A percentile compares a stretch with the other conserved stretches of the same genome.
Evolutionary conservation across 2,113 vertebrate species (phyloP).

Genomic region (Pedionomus torquatus): DNA sequence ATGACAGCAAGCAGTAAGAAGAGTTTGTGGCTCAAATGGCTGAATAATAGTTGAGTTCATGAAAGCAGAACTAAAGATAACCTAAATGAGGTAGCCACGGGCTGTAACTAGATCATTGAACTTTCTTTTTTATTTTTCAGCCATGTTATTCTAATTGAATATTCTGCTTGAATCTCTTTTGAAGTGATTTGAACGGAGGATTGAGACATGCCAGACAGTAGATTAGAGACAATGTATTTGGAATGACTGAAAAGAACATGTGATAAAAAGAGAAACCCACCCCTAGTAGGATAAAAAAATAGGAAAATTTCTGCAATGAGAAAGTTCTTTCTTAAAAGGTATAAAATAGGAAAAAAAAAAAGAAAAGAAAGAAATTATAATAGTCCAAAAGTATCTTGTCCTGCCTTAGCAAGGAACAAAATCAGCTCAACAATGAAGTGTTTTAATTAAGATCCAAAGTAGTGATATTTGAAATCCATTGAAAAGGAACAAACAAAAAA

Average conservation of each 20-base stretch:
- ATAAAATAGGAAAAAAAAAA: neutral
- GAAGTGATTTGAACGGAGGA: neutral
- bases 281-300: neutral
- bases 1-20: neutral
- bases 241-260: neutral
- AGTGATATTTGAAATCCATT: neutral
- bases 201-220: neutral
- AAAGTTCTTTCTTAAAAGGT: neutral
- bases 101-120: neutral
- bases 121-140: conserved; percentile 7
- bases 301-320: neutral
- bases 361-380: neutral
- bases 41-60: neutral
- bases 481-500: neutral
- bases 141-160: neutral
- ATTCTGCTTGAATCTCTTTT: neutral
- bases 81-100: neutral
- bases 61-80: neutral
- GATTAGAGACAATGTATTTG: neutral
- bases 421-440: neutral
- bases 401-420: neutral
- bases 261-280: neutral
- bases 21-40: neutral
- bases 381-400: neutral
- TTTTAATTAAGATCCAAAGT: conserved; percentile 26